Evolutionary conservation across 64 coral and sea anemone genomes (phyloP).

Genomic region (Pocillopora damicornis): DNA sequence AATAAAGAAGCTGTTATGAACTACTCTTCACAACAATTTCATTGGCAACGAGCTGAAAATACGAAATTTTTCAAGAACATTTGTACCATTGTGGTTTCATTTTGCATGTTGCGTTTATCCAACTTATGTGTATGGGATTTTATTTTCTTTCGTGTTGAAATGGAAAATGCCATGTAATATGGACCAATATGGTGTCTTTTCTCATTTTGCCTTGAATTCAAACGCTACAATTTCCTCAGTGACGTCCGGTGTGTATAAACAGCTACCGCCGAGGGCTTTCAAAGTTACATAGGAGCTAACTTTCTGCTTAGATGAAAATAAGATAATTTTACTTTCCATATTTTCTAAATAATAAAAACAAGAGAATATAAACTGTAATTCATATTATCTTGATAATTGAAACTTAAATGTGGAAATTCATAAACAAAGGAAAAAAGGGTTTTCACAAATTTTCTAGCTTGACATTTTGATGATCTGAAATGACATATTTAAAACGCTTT

Average conservation of each 20-base stretch:
- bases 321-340: too few relatives aligned
- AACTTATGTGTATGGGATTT: conserved; percentile 22
- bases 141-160: conserved; percentile 22
- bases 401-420: too few relatives aligned
- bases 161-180: conserved; percentile 33
- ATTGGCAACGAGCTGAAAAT: conserved; percentile 13
- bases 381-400: too few relatives aligned
- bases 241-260: conserved; percentile 56
- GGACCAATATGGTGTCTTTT: conserved; percentile 24
- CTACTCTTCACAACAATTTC: background rate
- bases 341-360: too few relatives aligned
- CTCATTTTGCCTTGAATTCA: conserved; percentile 46
- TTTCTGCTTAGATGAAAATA: background rate
- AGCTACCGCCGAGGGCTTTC: conserved; percentile 34
- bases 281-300: background rate
- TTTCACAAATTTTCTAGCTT: too few relatives aligned
- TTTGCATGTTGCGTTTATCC: conserved; percentile 2
- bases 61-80: conserved; percentile 12
- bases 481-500: too few relatives aligned
- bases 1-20: background rate
- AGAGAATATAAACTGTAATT: too few relatives aligned
- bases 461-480: too few relatives aligned
- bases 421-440: too few relatives aligned
- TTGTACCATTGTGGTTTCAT: background rate
- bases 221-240: conserved; percentile 64